Evolutionary conservation across 2,888 invertebrate genomes (phyloP), one percentile per base, ranked within the genome.

Genomic region (Busseola fusca): DNA sequence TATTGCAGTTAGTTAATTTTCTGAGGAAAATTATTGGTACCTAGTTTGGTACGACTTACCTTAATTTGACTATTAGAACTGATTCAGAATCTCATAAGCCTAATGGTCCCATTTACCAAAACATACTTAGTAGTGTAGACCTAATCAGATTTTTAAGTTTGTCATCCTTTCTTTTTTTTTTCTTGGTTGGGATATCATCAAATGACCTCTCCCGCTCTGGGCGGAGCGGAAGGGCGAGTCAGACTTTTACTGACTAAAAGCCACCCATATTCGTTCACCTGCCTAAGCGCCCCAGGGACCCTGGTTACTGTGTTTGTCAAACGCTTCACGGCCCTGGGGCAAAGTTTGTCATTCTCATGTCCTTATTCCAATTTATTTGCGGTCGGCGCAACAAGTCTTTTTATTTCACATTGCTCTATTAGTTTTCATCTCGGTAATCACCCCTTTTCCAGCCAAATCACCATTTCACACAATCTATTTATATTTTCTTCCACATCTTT

Each of bases 21-120:
- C 21, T 0, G 25, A 16, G 4, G 10, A 1, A 27, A 16, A 25
- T 21, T 45, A 34, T 42, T 27, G 21, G 40, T 14, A n/a, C n/a
- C n/a, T n/a, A 27, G 18, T 21, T 25, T 18, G 3, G 18, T 40
- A 40, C 1, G 6, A 65, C 9, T 18, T 54, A 16, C 21, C 16
- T 34, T 54, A 42, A 37, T 40, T 27, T 58, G n/a, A 12, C 30
- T 7, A 25, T 25, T 25, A 48, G n/a, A 9, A 69, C 48, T 12
- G 21, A 69, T 7, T 71, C 12, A 58, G 48, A 70, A 69, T 70
- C 59, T n/a, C 42, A 59, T n/a, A 56, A 60, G 4, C 9, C 14
- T 37, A 14, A 40, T 7, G 9, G 18, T 45, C 18, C 1, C 4
- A 58, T 25, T 57, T n/a, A 2, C 21, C 21, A 40, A 40, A 14